Conservation (phyloP, 1,140 invertebrate species). For the fruit fly (Drosophila melanogaster) region DNA sequence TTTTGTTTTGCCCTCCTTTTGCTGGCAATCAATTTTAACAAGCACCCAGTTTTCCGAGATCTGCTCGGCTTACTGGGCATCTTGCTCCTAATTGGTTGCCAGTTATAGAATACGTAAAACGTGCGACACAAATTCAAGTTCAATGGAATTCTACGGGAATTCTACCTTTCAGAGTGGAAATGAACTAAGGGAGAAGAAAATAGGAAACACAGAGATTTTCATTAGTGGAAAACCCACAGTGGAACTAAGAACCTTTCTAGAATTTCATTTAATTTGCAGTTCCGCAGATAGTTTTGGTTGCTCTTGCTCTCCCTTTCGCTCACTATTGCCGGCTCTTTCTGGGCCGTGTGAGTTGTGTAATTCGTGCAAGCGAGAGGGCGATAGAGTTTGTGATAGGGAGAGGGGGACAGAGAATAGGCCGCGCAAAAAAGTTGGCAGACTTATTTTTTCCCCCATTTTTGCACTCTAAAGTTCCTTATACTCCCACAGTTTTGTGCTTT, state of each 20-base stretch:
- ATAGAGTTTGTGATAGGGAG: neutral
- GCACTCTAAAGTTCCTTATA: constrained; percentile 21
- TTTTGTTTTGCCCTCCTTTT: constrained; percentile 1
- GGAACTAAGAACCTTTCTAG: constrained; percentile 27
- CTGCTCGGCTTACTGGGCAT: constrained; percentile 4
- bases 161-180: neutral
- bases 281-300: neutral
- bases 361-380: constrained; percentile 32
- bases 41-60: constrained; percentile 26
- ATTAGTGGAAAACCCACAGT: neutral
- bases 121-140: neutral
- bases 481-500: constrained; percentile 31
- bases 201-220: constrained; percentile 4
- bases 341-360: constrained; percentile 32
- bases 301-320: neutral
- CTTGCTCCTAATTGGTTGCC: constrained; percentile 41
- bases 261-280: constrained; percentile 53
- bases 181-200: neutral
- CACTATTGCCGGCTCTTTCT: neutral
- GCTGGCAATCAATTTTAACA: constrained; percentile 73
- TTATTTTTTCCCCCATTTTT: constrained; percentile 9
- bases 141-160: neutral
- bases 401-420: constrained; percentile 28
- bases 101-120: constrained; percentile 7
- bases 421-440: constrained; percentile 61